These are phyloP conservation scores for Coecobrya sp. DNA, from an alignment of 2,888 invertebrate species.

Conservation along the genomic window DNA sequence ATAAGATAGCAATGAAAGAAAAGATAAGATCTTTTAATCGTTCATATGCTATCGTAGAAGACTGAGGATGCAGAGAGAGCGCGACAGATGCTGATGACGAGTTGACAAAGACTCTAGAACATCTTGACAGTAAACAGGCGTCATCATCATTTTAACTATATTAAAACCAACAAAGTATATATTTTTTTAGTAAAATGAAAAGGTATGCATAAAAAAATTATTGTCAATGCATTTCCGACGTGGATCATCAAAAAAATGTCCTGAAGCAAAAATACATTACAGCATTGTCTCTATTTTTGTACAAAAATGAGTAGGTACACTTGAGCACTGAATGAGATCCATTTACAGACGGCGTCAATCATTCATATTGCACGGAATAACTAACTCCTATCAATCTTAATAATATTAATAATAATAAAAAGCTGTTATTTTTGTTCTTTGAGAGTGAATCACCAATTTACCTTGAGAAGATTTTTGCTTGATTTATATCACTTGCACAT, in stretches of 20 bases:
- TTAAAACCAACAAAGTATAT: constrained; percentile 70
- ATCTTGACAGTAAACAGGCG: constrained; percentile 63
- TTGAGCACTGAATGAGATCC: neutral
- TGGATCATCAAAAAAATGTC: constrained; percentile 59
- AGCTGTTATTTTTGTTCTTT: neutral
- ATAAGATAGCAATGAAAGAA: constrained; percentile 63
- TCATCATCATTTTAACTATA: constrained; percentile 57
- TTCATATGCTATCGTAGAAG: constrained; percentile 46
- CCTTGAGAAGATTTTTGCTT: constrained; percentile 64
- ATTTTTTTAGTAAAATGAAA: constrained; percentile 53
- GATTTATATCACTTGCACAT: constrained; percentile 38
- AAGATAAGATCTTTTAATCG: constrained; percentile 55
- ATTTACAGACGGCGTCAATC: neutral
- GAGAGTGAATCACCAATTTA: constrained; percentile 56
- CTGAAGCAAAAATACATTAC: constrained; percentile 6
- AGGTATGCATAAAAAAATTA: constrained; percentile 32
- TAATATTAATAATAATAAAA: neutral
- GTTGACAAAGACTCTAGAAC: constrained; percentile 53
- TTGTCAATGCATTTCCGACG: constrained; percentile 57
- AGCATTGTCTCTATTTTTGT: constrained; percentile 14
- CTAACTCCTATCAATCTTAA: constrained; percentile 8
- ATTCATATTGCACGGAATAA: neutral
- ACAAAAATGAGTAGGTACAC: constrained; percentile 2
- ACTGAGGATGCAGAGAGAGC: constrained; percentile 14
- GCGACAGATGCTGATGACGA: constrained; percentile 42